Base-by-base conservation (phyloP, 2,113 vertebrate species). In the Pimephales promelas region DNA sequence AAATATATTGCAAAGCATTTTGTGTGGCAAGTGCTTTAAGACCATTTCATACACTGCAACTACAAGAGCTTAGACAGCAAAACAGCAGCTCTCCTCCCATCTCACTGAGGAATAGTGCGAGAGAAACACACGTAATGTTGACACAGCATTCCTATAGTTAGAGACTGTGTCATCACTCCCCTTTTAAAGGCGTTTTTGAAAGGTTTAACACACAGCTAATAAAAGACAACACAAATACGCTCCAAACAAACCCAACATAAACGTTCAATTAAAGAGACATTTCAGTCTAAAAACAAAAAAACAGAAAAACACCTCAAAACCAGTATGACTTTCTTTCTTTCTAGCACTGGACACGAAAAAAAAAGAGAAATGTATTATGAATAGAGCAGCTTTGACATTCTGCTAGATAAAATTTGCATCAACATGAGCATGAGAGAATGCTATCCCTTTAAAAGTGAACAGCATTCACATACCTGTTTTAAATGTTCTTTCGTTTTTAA, bases 141-240 rank as follows among this genome's bases (percentile, higher is more conserved):
- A 78, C 56, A 61, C 56, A 61, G 56, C 76, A 78, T 28, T 78
- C n/a, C 76, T 61, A 3, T 34, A 57, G 22, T 56, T 18, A 78
- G 76, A n/a, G n/a, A 31, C 28, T 45, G 57, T 79, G 20, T 57
- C 74, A 36, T 36, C 76, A n/a, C 16, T 3, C 16, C 49, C 43
- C 22, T 64, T 62, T 64, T 31, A 79, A 66, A 79, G 59, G 24
- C 5, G n/a, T 49, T 14, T 73, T 14, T 24, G 22, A 57, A 57
- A 77, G 74, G 20, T 75, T 31, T 22, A 66, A 64, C 16, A 10
- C 74, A 7, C n/a, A n/a, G 34, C 54, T 59, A 45, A 28, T 78
- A 61, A 78, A 78, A 24, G 57, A 45, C 31, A 45, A 20, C 56
- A 43, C 56, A 78, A 77, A 79, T 36, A 20, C 14, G 1, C 16